phyloP scores from a whole-genome alignment of 1,140 invertebrate species.

The Ephestia elutella region DNA sequence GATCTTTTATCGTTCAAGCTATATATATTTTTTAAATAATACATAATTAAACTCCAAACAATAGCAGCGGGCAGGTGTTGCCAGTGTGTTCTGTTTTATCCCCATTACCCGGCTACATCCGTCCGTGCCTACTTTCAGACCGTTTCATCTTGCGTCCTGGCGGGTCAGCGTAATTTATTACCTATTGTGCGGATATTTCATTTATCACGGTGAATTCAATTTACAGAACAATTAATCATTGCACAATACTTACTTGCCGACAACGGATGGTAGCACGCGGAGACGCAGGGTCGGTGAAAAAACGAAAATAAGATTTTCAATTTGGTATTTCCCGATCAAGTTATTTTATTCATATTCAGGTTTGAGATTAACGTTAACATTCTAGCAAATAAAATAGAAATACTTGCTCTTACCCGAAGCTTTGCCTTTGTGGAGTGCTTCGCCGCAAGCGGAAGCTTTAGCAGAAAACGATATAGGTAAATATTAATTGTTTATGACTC shows the following conservation, averaged over 20 bases:
- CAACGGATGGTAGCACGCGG: slow-evolving; percentile 46
- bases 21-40: too few relatives aligned
- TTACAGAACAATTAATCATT: slow-evolving; percentile 73
- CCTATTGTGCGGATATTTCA: slow-evolving; percentile 72
- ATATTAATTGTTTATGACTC: too few relatives aligned
- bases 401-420: too few relatives aligned
- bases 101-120: slow-evolving; percentile 49
- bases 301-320: slow-evolving; percentile 10
- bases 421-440: too few relatives aligned
- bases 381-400: too few relatives aligned
- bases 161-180: slow-evolving; percentile 71
- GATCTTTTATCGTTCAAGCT: too few relatives aligned
- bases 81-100: slow-evolving; percentile 51
- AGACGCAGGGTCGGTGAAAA: slow-evolving; percentile 24
- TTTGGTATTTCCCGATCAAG: slow-evolving; percentile 10
- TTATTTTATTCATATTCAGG: slow-evolving; percentile 6
- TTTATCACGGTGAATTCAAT: slow-evolving; percentile 72
- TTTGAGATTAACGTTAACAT: too few relatives aligned
- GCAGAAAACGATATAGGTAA: too few relatives aligned
- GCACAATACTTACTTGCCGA: slow-evolving; percentile 64
- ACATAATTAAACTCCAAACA: slow-evolving; percentile 39
- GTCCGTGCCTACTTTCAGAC: slow-evolving; percentile 48
- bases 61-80: slow-evolving; percentile 47
- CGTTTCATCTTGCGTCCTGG: slow-evolving; percentile 64
- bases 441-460: too few relatives aligned